phyloP scores from a whole-genome alignment of 2,797 vertebrate genomes.

The Anguilla megastoma region DNA sequence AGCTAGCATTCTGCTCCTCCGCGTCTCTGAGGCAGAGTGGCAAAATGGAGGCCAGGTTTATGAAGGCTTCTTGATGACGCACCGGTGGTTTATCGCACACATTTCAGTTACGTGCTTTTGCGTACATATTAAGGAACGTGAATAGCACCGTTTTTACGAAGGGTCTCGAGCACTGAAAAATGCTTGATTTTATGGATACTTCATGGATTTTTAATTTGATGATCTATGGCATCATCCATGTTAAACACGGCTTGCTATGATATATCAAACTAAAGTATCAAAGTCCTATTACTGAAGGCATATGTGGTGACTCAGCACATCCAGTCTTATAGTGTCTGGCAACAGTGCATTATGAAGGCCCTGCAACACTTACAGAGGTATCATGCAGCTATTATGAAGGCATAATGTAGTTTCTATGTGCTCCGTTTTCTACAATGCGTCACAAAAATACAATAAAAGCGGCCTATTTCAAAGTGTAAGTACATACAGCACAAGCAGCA shows the following conservation, averaged over 20 bases:
- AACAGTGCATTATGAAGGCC: neutral
- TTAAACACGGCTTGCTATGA: neutral
- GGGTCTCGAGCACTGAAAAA: neutral
- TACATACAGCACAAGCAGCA: slow-evolving; percentile 31
- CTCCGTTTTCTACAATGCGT: neutral
- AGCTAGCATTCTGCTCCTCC: neutral
- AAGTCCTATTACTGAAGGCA: neutral
- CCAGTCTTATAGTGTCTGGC: neutral
- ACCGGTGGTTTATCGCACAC: neutral
- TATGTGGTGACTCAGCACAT: neutral
- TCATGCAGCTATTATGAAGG: neutral
- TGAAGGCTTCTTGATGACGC: neutral
- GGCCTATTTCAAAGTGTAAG: slow-evolving; percentile 34
- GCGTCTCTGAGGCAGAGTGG: neutral
- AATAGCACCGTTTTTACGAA: slow-evolving; percentile 43
- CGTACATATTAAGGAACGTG: slow-evolving; percentile 52
- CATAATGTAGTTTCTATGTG: neutral
- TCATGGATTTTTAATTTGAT: neutral
- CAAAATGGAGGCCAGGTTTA: neutral
- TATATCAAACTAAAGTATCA: neutral
- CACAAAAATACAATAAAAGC: slow-evolving; percentile 49
- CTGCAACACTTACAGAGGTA: neutral
- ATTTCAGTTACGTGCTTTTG: slow-evolving; percentile 33
- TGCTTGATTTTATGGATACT: neutral
- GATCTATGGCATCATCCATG: neutral